Base-by-base conservation (phyloP, 2,888 invertebrate species). In the Xanthorhoe designata region DNA sequence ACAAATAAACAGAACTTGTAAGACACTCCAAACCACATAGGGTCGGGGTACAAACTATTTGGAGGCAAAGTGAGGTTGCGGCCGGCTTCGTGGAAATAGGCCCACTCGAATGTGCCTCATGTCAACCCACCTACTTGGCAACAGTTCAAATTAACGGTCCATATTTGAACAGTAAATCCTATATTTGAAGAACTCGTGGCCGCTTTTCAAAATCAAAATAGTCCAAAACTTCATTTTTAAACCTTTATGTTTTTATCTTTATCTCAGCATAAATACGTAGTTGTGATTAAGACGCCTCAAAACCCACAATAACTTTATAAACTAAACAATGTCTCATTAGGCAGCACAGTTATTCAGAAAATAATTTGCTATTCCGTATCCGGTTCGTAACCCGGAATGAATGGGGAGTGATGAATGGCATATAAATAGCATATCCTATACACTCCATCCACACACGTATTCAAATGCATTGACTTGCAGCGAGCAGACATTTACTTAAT, bases 111-210 rank as follows among this genome's bases (percentile, higher is more conserved):
- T 10, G 52, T 52, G 49, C 17, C 42, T 63, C 49, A 81, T 80
- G 82, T 84, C 80, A 84, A 84, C 85, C 84, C 19, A 51, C 51
- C 19, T 86, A 88, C 86, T 87, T 88, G 84, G 85, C 87, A 82
- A 79, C 73, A 75, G 83, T 84, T 86, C 82, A 84, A 84, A 80
- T 78, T 82, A 83, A 82, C 72, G 75, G 76, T 75, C 75, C 73
- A 78, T 80, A 77, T 82, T 80, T 76, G 76, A 69, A 80, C 74
- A 72, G 76, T 78, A 19, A 82, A 78, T 77, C 78, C 73, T 78
- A 80, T 82, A 78, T 81, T 74, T 75, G 67, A 68, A 75, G 17
- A 75, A 73, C 70, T 71, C 67, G 67, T 54, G 65, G 17, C 2
- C 4, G 42, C 17, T 47, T 13, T 42, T 42, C n/a, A n/a, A n/a